Conservation (phyloP, 2,888 invertebrate species). For the Habrosyne pyritoides region DNA sequence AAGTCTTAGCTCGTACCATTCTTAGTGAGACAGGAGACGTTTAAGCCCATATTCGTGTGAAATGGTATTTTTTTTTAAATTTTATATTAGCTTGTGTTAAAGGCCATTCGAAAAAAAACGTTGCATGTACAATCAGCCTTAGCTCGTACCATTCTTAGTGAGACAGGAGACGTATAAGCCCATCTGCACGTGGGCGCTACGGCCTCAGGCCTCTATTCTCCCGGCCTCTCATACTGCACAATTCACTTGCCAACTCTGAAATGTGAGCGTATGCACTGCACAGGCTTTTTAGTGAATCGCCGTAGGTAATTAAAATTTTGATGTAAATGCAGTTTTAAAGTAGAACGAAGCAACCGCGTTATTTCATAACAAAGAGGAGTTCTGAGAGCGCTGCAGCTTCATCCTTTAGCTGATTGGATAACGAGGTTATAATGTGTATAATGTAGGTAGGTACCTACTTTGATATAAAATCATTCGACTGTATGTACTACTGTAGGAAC, state of each 20-base stretch:
- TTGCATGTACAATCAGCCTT: constrained; percentile 30
- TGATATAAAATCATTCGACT: no score
- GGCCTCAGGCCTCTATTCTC: constrained; percentile 53
- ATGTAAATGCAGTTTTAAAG: constrained; percentile 8
- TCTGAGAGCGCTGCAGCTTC: no score
- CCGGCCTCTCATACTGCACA: constrained; percentile 19
- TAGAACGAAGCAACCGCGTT: constrained; percentile 15
- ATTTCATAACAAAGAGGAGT: constrained; percentile 15
- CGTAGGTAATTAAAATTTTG: constrained; percentile 48
- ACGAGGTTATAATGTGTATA: no score
- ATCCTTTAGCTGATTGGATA: no score
- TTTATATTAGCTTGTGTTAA: no score
- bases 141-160: constrained; percentile 34
- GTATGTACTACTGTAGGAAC: no score
- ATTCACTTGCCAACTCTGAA: constrained; percentile 34
- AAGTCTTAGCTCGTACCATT: constrained; percentile 41
- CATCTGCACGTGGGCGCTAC: constrained; percentile 67
- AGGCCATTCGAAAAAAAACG: constrained; percentile 5
- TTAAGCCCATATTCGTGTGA: constrained; percentile 66
- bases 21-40: constrained; percentile 65
- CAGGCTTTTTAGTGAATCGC: constrained; percentile 49
- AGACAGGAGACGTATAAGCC: constrained; percentile 75
- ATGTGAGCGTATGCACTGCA: constrained; percentile 25
- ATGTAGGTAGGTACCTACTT: no score
- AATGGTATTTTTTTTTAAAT: no score